Evolutionary conservation across 1,140 invertebrate species (phyloP).

Genomic region (Zophobas morio): DNA sequence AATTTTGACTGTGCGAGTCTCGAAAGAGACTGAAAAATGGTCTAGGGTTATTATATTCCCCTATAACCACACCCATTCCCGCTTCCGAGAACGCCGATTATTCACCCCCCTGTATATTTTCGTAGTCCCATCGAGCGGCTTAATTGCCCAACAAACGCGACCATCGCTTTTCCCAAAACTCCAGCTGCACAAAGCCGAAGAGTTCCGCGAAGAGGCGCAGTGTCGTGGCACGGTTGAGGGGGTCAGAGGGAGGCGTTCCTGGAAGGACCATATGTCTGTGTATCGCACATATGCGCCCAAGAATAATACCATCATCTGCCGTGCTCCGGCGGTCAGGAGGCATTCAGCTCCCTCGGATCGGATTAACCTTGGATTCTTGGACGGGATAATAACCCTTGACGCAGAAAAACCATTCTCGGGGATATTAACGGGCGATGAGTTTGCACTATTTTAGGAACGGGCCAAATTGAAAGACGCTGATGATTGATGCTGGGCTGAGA

Average conservation of each 20-base stretch:
- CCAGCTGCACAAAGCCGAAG: constrained; percentile 17
- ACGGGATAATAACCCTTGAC: constrained; percentile 21
- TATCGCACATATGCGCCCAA: constrained; percentile 35
- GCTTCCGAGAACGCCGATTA: no score
- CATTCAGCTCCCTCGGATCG: constrained; percentile 1
- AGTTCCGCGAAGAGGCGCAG: constrained; percentile 25
- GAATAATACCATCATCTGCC: constrained; percentile 39
- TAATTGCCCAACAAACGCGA: constrained; percentile 1
- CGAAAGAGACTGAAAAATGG: no score
- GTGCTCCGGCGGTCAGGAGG: background rate
- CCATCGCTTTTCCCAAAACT: constrained; percentile 26
- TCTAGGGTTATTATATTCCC: no score
- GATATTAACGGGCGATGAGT: constrained; percentile 26
- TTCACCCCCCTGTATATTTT: background rate
- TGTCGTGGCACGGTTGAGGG: background rate
- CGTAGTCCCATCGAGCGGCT: background rate
- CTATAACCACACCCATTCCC: no score
- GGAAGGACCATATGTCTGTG: constrained; percentile 37
- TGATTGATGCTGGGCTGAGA: constrained; percentile 29
- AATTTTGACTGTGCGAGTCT: background rate
- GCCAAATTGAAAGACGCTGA: constrained; percentile 21
- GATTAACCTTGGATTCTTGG: constrained; percentile 27
- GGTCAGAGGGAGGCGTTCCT: constrained; percentile 2
- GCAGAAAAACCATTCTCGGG: constrained; percentile 29
- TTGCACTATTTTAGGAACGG: constrained; percentile 32